Evolutionary conservation across 1,140 invertebrate species (phyloP), one percentile per base, ranked within the genome.

Genomic region (Luehdorfia chinensis): DNA sequence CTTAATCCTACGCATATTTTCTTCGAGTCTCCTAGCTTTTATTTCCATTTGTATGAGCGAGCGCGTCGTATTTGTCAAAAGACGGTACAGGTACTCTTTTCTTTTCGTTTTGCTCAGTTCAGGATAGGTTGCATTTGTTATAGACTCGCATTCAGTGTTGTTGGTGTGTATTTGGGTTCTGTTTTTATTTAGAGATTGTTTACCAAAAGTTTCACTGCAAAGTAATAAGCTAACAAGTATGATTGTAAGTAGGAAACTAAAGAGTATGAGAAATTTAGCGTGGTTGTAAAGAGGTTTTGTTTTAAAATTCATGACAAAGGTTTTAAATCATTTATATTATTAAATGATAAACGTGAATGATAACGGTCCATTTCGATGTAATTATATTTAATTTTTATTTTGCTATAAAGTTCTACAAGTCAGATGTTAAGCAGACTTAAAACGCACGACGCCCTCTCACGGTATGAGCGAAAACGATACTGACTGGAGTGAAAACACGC

Each of bases 21-120:
- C 87, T 66, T 88, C 80, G 43, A 88, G 74, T 70, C 87, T 72
- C 65, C 84, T 81, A 27, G 87, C 85, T 73, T 87, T 87, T 76
- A 87, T 87, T 77, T 87, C 87, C 87, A 88, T 88, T 71, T 87
- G 85, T 78, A 87, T 88, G 64, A 88, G 79, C 44, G 84, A 87
- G 55, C 80, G 83, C 48, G 84, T 87, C 41, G 85, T 85, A 76
- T 88, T 87, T 71, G 84, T 84, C 66, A 86, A 67, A 55, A 84
- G 76, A 15, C 75, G 73, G 69, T 84, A 86, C 59, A 86, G 70
- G 68, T 79, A 84, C 74, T 86, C 79, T 68, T 79, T 81, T 66
- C 78, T 75, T 55, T 59, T 71, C 55, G 73, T 63, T 72, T 75
- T 80, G 43, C 58, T 59, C 49, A 75, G 69, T 47, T 75, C 68